These are phyloP conservation scores for Thalassarche chlororhynchos DNA, from an alignment of 2,113 vertebrate genomes.

Conservation along the genomic window DNA sequence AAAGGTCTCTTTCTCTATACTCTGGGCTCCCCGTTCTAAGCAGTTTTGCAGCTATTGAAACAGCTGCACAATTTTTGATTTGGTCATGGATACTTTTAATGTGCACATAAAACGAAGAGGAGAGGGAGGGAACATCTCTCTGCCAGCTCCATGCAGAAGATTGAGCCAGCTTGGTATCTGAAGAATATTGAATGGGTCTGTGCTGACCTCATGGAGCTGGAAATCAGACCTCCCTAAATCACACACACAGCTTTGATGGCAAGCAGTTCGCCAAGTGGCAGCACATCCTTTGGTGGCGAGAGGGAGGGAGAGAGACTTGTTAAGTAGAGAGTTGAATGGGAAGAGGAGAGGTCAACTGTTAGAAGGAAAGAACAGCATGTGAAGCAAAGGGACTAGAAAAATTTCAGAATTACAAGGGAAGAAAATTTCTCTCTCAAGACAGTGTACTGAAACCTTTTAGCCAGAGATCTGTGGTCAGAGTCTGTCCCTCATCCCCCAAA, in stretches of 20 bases:
- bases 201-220: constrained; percentile 29
- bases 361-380: neutral
- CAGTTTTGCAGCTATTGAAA: constrained; percentile 70
- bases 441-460: neutral
- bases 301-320: neutral
- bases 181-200: neutral
- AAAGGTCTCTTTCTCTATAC: constrained; percentile 69
- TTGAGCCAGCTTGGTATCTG: constrained; percentile 46
- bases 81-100: constrained; percentile 76
- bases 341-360: neutral
- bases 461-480: neutral
- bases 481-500: neutral
- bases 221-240: constrained; percentile 17
- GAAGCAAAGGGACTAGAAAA: neutral
- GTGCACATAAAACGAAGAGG: constrained; percentile 63
- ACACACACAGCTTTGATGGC: neutral
- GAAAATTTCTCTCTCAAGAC: neutral
- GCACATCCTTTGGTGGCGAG: neutral
- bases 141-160: constrained; percentile 40
- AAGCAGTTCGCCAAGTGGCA: neutral
- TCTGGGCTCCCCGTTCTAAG: constrained; percentile 60
- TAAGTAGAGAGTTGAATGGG: neutral
- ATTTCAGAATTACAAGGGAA: neutral
- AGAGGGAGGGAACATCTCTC: constrained; percentile 42
- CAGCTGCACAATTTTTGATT: constrained; percentile 75